Evolutionary conservation across 1,140 invertebrate genomes (phyloP).

Genomic region (Neotoxoptera formosana): DNA sequence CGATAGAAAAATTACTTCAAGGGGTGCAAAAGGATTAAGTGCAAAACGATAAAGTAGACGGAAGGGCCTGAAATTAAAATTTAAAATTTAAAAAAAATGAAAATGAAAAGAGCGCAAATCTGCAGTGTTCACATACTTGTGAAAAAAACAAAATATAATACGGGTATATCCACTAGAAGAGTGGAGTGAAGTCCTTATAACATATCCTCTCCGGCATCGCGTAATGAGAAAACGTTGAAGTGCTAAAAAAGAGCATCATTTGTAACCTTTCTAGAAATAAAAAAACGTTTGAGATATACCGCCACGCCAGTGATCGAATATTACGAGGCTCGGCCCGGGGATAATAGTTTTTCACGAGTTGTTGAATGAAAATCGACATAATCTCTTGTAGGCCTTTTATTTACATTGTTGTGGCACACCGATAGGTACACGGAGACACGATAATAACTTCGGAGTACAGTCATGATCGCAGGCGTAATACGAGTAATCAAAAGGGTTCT

Average conservation of each 20-base stretch:
- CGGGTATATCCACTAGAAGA: background rate
- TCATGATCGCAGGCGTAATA: background rate
- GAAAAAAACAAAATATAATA: conserved; percentile 20
- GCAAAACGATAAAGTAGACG: background rate
- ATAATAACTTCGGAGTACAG: background rate
- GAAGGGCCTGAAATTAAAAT: background rate
- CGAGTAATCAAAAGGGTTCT: background rate
- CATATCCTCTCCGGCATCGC: background rate
- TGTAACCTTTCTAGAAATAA: background rate
- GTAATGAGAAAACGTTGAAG: background rate
- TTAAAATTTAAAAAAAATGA: background rate
- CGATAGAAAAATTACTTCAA: background rate
- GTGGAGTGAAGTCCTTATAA: background rate
- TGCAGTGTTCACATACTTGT: background rate
- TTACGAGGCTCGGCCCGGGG: background rate
- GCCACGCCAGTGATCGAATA: background rate
- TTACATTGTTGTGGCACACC: background rate
- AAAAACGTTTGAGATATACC: background rate
- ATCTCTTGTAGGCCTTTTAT: background rate
- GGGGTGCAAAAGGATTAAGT: background rate
- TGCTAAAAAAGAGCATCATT: background rate
- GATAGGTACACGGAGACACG: background rate
- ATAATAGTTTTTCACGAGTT: background rate
- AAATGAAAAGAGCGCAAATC: background rate
- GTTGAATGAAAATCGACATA: conserved; percentile 35